Base-by-base conservation (phyloP, 1,140 invertebrate genomes). In the Anoplophora glabripennis region DNA sequence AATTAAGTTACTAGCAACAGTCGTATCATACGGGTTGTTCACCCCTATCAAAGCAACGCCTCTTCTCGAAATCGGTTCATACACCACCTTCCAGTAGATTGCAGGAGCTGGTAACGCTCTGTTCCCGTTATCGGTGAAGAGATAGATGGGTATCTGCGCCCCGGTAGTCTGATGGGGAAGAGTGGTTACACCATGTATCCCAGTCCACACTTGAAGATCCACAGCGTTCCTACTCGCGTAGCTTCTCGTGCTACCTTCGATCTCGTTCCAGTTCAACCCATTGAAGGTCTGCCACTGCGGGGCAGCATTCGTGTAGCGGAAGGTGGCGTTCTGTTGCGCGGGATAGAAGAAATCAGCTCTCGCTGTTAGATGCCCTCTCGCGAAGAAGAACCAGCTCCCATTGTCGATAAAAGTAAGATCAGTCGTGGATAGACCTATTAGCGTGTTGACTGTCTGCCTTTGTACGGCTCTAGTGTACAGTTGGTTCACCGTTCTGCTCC, bases 301-400 rank as follows among this genome's bases (percentile, higher is more conserved):
- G 0, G 77, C 79, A 0, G 74, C 75, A 63, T 85, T 86, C 3
- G 83, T 61, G 53, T 79, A 83, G 61, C 77, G 51, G 72, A 85
- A 87, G 3, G 84, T 84, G n/a, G 83, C 75, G 1, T 81, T 77
- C 68, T 89, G 85, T 47, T 83, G 81, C 10, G 79, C 72, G 0
- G 79, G 84, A 59, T 80, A 85, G 1, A 86, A 75, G 45, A 82
- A 84, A 67, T 89, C 86, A 34, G 78, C 81, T 67, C 86, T 86
- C 21, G 87, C 86, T 0, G 82, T 76, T n/a, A 88, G 73, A 64
- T 89, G 87, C 17, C 86, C 86, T 36, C 84, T 77, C 0, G 85
- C 77, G 47, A 89, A 64, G 65, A 68, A 84, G 15, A 60, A 57
- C 40, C 88, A 85, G 14, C 85, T 85, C 17, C 81, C 76, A 0